Evolutionary conservation across 1,140 invertebrate genomes (phyloP), one percentile per base, ranked within the genome.

Genomic region (Choristoneura fumiferana): DNA sequence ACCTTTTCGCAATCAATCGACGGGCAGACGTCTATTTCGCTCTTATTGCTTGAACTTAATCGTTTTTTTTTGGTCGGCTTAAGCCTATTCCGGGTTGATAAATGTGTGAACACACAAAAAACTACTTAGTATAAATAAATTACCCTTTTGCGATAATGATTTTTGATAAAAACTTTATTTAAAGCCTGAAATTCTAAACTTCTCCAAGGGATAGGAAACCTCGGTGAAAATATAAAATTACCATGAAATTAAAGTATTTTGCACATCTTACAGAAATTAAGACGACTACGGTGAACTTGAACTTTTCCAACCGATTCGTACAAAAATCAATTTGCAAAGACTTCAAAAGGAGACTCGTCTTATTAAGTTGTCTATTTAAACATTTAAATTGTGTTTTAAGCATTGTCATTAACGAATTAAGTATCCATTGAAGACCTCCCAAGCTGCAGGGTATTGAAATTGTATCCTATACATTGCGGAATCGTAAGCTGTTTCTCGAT

Each of bases 211-310:
- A 29, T 2, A 6, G 6, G 6, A 29, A 29, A 2, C 57, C 5
- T 52, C 22, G 40, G 12, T 60, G 57, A 65, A 69, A 67, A 60
- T 22, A 60, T 53, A 35, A 10, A n/a, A 49, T 9, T 15, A 52
- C 8, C 45, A 14, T 57, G 10, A 40, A 49, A 55, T 49, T 40
- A 55, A 13, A 0, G 29, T 34, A 34, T 54, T 45, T 54, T 43
- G 40, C 33, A 62, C 10, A 45, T 53, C 40, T 37, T 10, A 15
- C 39, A 52, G 22, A 17, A 35, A 63, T 36, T 55, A 17, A 59
- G 49, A 14, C 15, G 22, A 29, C 2, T 29, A 3, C 22, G 2
- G 22, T 6, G 22, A 3, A 29, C 22, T 29, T 29, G 22, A 29
- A 29, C 22, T 29, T 29, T 29, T 2, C 22, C 22, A 29, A n/a